Evolutionary conservation across 2,113 vertebrate genomes (phyloP), one percentile per base, ranked within the genome.

Genomic region (Aspiorhynchus laticeps): DNA sequence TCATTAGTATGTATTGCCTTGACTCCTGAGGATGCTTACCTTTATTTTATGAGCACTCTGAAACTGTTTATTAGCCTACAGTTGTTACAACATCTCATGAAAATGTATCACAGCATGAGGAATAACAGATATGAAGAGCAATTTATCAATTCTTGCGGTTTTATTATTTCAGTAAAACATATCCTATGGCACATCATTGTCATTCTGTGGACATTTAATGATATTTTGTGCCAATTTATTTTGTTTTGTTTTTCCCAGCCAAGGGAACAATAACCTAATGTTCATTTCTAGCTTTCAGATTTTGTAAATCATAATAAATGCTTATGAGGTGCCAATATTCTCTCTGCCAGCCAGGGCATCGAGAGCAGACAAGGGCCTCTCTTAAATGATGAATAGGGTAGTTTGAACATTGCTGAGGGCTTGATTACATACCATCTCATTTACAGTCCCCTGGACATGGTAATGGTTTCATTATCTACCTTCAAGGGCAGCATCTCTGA

Each of bases 381-480:
- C 91, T 93, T 90, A 90, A 88, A 90, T 94, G 94, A 96, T 96
- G 95, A 96, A 96, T 95, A 92, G 94, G 84, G 91, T 90, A 81
- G 92, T 93, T 94, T 93, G 93, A 91, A 94, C 92, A 88, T 93
- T 93, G 92, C 93, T 94, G 90, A 91, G 91, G 94, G 93, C 92
- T 88, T 91, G 90, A 95, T 94, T 95, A 93, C 92, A 90, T 92
- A 92, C 92, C 95, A 95, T 96, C 95, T 96, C 94, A 94, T 95
- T 94, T 94, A 94, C 94, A 93, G 93, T 94, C 88, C 93, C 92
- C 88, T 93, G 90, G 90, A 88, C 91, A 93, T 91, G 91, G 90
- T 95, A 95, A 96, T 95, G 92, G 91, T 93, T 95, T 95, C 93
- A 94, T 96, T 96, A 95, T 94, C 94, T 92, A 93, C 93, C 89